These are phyloP conservation scores for Lepidotrigona ventralis DNA, from an alignment of 1,140 invertebrate species.

Conservation along the genomic window DNA sequence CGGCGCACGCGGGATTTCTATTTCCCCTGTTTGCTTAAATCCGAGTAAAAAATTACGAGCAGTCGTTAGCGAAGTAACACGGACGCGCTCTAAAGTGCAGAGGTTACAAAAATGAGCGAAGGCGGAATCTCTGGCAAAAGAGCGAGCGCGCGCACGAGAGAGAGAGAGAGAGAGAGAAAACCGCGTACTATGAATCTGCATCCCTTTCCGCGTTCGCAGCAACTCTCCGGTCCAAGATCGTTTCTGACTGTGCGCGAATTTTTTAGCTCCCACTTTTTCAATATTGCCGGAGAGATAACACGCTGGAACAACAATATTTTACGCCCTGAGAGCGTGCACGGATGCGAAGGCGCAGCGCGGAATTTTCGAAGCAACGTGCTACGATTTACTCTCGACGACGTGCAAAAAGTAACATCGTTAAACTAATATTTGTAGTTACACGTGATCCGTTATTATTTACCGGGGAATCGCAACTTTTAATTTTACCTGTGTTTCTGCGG, in stretches of 20 bases:
- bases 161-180: not conserved
- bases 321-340: not conserved
- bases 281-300: not conserved
- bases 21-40: constrained; percentile 34
- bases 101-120: constrained; percentile 23
- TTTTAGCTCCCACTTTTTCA: not conserved
- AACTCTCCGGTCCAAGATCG: not conserved
- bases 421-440: not conserved
- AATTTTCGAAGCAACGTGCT: not conserved
- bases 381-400: not conserved
- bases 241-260: constrained; percentile 7
- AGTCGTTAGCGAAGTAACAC: constrained; percentile 39
- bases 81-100: constrained; percentile 1
- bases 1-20: constrained; percentile 4
- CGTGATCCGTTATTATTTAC: not conserved
- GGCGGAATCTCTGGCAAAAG: not conserved
- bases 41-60: constrained; percentile 37
- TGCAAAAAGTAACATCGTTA: not conserved
- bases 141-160: too few species aligned
- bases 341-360: not conserved
- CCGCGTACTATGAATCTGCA: not conserved
- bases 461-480: not conserved
- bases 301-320: constrained; percentile 10
- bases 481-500: not conserved
- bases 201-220: not conserved